Evolutionary conservation across 2,113 vertebrate species (phyloP), one percentile per base, ranked within the genome.

Genomic region (Callorhinus ursinus): DNA sequence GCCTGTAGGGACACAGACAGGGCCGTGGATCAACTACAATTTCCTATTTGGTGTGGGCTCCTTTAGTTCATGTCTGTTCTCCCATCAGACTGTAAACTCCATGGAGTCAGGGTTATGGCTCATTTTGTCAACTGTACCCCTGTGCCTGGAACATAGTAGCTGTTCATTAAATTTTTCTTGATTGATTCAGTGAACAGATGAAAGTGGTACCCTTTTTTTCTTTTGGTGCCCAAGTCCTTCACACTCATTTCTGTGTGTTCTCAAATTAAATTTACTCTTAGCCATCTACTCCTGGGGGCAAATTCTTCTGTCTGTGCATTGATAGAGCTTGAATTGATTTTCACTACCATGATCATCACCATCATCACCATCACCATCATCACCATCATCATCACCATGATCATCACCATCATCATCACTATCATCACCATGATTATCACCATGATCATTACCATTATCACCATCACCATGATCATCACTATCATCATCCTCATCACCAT

Each of bases 1-100:
- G 99, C 99, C 99, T 99, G 90, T 7, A 61, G 97, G 84, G 88
- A 94, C 67, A 97, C 31, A 88, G 36, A 61, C 1, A 3, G 21
- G 81, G 80, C 22, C 8, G 7, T 0, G 3, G 85, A 5, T 87
- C 72, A 59, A n/a, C 24, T 26, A 36, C n/a, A 53, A 63, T 12
- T 65, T 55, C 53, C 2, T 10, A 39, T 59, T 19, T 22, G 21
- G 51, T 5, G 28, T 81, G 74, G 33, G 46, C 24, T 69, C 69
- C 39, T 74, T 80, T 21, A 67, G 42, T n/a, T 67, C 36, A 9
- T 21, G 63, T 51, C 87, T 53, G 19, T n/a, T 69, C 36, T 18
- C 33, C 28, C 18, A 14, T 13, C 26, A 79, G 49, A 61, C 74
- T 3, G 0, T 5, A 49, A 57, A 55, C 57, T 63, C 74, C 67